Base-by-base conservation (phyloP, 2,888 invertebrate species). In the Rotaria magnacalcarata region DNA sequence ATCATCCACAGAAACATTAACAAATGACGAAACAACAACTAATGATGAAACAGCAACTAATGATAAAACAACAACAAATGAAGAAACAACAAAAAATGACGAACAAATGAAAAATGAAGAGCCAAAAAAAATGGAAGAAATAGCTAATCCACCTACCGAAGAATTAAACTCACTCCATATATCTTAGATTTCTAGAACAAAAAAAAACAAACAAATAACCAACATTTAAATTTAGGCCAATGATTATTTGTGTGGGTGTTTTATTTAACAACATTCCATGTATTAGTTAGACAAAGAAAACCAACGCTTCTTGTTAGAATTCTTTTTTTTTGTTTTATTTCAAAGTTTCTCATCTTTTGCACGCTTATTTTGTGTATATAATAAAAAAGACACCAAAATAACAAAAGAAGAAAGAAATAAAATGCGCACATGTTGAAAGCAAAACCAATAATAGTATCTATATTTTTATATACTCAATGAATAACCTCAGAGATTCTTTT, bases 351-450 rank as follows among this genome's bases (percentile, higher is more conserved):
- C 67, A 19, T 67, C 34, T 67, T 14, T 34, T 34, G 34, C 67
- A 67, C 34, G 67, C 67, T 67, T 67, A 67, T 67, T 67, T 67
- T 67, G 34, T 67, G 67, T 67, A 67, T 67, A 67, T 67, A 67
- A 67, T 67, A 67, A 67, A 67, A 67, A 27, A 34, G 6, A 67
- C 67, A 67, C 67, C 34, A 67, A 19, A 16, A 67, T 67, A 14
- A 34, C 67, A 67, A 67, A 41, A 67, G 34, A 34, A 67, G 67
- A 67, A 67, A 34, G 67, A 67, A 67, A 34, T 34, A 34, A 8
- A 34, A 67, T 27, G 10, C 19, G 34, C 34, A 67, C 5, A 67
- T 11, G n/a, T 34, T 5, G 2, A 67, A 27, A 34, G 11, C 67
- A 67, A 34, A 8, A 67, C 3, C 6, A 5, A 27, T 67, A 14